phyloP scores from a whole-genome alignment of 2,888 invertebrate genomes.

The Aleiodes alternator region DNA sequence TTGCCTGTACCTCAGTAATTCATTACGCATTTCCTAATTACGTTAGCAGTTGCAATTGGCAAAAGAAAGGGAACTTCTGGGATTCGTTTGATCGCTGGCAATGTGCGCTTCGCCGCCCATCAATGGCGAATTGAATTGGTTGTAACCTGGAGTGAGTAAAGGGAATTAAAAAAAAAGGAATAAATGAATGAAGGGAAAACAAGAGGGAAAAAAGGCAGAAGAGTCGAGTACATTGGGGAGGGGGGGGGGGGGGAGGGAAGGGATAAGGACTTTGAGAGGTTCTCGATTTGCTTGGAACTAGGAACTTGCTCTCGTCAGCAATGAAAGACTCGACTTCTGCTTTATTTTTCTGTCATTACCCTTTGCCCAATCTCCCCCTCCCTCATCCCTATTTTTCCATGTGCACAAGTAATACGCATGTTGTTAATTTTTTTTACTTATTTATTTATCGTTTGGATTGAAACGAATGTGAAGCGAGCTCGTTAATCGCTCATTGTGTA shows the following conservation, averaged over 20 bases:
- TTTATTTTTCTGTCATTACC: constrained; percentile 22
- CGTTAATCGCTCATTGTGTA: constrained; percentile 22
- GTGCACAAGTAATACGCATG: background rate
- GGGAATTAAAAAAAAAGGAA: background rate
- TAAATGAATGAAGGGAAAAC: background rate
- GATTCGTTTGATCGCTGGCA: constrained; percentile 24
- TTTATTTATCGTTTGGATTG: background rate
- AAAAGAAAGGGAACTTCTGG: constrained; percentile 22
- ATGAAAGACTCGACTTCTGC: background rate
- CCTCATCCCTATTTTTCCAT: background rate
- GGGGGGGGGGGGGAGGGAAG: background rate
- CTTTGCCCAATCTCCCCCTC: background rate
- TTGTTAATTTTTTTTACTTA: background rate
- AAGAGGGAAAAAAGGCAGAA: background rate
- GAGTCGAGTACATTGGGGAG: background rate
- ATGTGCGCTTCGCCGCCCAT: background rate
- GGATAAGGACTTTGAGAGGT: background rate
- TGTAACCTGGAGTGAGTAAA: constrained; percentile 7
- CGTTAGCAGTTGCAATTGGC: constrained; percentile 22
- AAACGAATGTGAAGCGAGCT: constrained; percentile 10
- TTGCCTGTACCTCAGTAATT: constrained; percentile 10
- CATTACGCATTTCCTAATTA: constrained; percentile 27
- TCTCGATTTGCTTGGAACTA: constrained; percentile 1
- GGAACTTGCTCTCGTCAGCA: background rate
- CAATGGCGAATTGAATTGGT: constrained; percentile 16